Evolutionary conservation across 2,797 vertebrate genomes (phyloP).

Genomic region (Cheirogaleus major): DNA sequence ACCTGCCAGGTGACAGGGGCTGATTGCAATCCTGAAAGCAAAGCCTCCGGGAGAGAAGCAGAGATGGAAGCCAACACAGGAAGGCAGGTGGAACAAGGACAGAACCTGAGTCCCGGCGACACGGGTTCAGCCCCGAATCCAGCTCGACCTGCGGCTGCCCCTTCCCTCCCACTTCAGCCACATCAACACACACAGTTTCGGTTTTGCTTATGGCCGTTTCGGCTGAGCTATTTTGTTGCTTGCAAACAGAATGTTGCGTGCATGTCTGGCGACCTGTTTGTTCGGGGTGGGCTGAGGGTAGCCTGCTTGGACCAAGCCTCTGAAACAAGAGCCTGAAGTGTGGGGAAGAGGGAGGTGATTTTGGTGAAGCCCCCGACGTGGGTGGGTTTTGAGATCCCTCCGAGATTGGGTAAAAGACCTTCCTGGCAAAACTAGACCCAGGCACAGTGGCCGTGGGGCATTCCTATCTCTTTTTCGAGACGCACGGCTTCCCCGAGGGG

Average conservation of each 20-base stretch:
- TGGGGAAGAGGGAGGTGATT: background rate
- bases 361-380: background rate
- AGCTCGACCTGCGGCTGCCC: background rate
- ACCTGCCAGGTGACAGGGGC: background rate
- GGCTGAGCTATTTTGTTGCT: no score
- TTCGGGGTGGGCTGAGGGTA: background rate
- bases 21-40: background rate
- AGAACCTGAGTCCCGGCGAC: background rate
- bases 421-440: background rate
- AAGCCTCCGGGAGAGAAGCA: background rate
- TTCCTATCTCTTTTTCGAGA: background rate
- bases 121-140: background rate
- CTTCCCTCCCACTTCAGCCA: background rate
- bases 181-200: fast-evolving
- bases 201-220: background rate
- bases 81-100: background rate
- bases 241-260: background rate
- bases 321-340: background rate
- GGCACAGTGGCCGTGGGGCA: no score
- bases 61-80: background rate
- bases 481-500: no score
- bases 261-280: background rate
- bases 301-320: background rate
- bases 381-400: background rate
- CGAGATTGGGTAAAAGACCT: background rate